Base-by-base conservation (phyloP, 1,140 invertebrate genomes). In the Eriocheir sinensis region DNA sequence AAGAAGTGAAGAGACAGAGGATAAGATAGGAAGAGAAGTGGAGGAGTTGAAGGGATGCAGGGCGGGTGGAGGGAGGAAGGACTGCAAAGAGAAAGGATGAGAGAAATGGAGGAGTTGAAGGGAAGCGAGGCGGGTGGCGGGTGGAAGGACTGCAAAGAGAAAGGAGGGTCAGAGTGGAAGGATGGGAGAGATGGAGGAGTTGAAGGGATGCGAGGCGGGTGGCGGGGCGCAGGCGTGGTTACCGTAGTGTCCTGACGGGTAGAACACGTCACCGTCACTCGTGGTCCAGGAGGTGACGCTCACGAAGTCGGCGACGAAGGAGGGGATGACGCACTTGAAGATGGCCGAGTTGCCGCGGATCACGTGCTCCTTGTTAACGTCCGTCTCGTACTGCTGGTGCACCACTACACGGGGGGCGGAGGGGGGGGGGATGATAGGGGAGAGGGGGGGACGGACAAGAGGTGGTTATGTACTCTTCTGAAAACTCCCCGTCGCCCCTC, bases 251-350 rank as follows among this genome's bases (percentile, higher is more conserved):
- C 40, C 40, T 1, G 93, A 90, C 95, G 97, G 96, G 94, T 97
- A 97, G 96, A 98, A 97, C 96, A 98, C 97, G 96, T 97, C 97
- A 95, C 98, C 98, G 95, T 98, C 97, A 95, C 98, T 98, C 96
- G 98, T 98, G 95, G 98, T 92, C 99, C 99, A 99, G 9, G 98
- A 98, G 36, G 98, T 97, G 95, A 99, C 98, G 96, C 97, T 97
- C 40, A 99, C 98, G 97, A 99, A 99, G 97, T 99, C 98, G 80
- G 98, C 98, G 83, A 99, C 98, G 97, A 98, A 99, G 80, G 98
- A 98, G 30, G 99, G 99, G 96, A 99, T 98, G 96, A 98, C 98
- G 97, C 99, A 99, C 97, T 98, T 99, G 96, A 99, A 97, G 95
- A 99, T 98, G 91, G 98, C 99, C 85, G 98, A 98, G 97, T 99